Evolutionary conservation across 2,888 invertebrate species (phyloP), one percentile per base, ranked within the genome.

Genomic region (Margaritifera margaritifera): DNA sequence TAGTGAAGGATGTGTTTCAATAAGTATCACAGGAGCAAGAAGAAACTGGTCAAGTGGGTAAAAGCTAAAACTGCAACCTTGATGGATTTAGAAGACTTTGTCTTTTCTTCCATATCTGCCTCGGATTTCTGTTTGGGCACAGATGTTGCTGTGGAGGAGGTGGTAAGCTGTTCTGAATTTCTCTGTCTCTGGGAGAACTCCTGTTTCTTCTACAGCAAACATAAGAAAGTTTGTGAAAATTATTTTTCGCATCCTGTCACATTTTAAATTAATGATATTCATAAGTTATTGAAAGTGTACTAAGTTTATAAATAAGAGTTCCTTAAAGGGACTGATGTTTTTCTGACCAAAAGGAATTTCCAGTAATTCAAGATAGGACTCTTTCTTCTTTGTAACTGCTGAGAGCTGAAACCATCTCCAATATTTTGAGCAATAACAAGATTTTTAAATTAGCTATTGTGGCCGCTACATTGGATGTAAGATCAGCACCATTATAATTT

Each of bases 111-210:
- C 11, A 71, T 74, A 59, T 71, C 71, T 20, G 64, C 18, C 19
- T 63, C 20, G 11, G 53, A 27, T 74, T 78, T 81, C 60, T 75
- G 74, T 68, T 82, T 83, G 51, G 77, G 74, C 5, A 79, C 79
- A 42, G 42, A 42, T 42, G 42, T 15, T 11, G 42, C 42, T 42
- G 42, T 11, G 11, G 42, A 42, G 22, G 75, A 75, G 42, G 70
- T 62, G 55, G 69, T 65, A 42, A 67, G 22, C 18, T 76, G 66
- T 6, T 84, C 82, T 51, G 80, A 76, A 50, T 82, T 83, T 68
- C 80, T 80, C 67, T 84, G 83, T 60, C 84, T 74, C 64, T 81
- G 80, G 3, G 79, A 83, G 80, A 84, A 84, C 62, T 86, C 86
- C 31, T 84, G 84, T 58, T 84, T 86, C 54, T 84, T 82, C 85